Base-by-base conservation (phyloP, 2,797 vertebrate genomes). In the Rhyacichthys aspro region DNA sequence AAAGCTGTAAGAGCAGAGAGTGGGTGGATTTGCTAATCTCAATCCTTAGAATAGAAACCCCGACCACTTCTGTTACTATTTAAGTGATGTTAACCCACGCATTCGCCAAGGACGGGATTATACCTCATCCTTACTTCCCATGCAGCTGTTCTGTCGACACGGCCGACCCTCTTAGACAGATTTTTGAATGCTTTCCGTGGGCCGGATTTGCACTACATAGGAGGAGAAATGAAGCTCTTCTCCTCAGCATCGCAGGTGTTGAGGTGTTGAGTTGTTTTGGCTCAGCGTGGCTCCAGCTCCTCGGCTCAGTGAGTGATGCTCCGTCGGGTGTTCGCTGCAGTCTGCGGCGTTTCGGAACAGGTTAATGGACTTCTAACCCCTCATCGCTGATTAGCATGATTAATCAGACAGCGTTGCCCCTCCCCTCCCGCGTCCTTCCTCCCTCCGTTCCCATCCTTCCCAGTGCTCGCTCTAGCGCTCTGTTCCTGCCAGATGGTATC, bases 311-410 rank as follows among this genome's bases (percentile, higher is more conserved):
- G 54, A 63, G 52, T 62, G 65, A 53, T 43, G 38, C 65, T 74
- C 69, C 53, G 0, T 42, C 55, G 42, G 70, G 56, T 23, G 18
- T 16, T 17, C 48, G 65, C 63, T 65, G 55, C 83, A 67, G 77
- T 74, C 71, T 67, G 75, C 50, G 47, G 72, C 11, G 12, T 78
- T 84, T 74, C 64, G 8, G 60, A 83, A 71, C 74, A 85, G 85
- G 83, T 87, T 89, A 90, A 90, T 89, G 81, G 85, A 89, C 87
- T 84, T 86, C 86, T 82, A 88, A 84, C 84, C 84, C 75, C 82
- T 90, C 86, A 67, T 79, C 66, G 38, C 74, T 81, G 81, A 90
- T 88, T 87, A 86, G 73, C 81, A 88, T 86, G 86, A 91, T 89
- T 90, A 85, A 89, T 91, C 85, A 84, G 84, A 87, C 81, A 77